Conservation (phyloP, 2,888 invertebrate species). For the Drosophila recens region DNA sequence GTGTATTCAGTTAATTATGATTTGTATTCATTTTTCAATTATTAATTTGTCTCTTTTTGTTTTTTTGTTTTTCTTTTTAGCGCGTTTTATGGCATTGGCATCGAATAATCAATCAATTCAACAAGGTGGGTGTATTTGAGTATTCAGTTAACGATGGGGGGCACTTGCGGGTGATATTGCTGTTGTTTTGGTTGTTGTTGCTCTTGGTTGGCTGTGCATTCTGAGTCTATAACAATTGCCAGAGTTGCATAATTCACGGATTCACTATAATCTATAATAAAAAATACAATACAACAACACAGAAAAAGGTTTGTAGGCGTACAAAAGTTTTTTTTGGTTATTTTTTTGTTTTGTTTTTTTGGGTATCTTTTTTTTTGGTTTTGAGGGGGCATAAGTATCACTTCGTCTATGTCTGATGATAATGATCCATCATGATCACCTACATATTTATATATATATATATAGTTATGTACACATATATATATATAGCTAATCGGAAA, state of each 20-base stretch:
- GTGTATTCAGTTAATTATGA: slow-evolving; percentile 21
- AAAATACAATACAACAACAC: slow-evolving; percentile 74
- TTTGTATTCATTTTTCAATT: slow-evolving; percentile 21
- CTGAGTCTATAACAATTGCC: slow-evolving; percentile 77
- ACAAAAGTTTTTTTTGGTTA: slow-evolving; percentile 52
- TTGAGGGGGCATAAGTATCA: slow-evolving; percentile 48
- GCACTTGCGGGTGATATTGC: slow-evolving; percentile 68
- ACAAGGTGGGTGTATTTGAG: slow-evolving; percentile 64
- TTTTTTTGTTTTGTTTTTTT: slow-evolving; percentile 20
- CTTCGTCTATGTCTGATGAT: slow-evolving; percentile 52
- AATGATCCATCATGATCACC: slow-evolving; percentile 47
- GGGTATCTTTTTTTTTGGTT: slow-evolving; percentile 14
- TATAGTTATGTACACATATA: background rate
- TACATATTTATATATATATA: slow-evolving; percentile 15
- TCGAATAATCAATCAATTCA: slow-evolving; percentile 57
- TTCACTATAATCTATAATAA: slow-evolving; percentile 79
- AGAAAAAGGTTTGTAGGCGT: slow-evolving; percentile 65
- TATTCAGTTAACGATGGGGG: slow-evolving; percentile 51
- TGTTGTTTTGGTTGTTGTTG: slow-evolving; percentile 56
- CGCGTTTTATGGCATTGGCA: slow-evolving; percentile 53
- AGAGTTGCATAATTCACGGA: slow-evolving; percentile 81
- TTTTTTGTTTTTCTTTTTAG: slow-evolving; percentile 19
- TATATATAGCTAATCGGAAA: slow-evolving; percentile 36
- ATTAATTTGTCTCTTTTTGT: background rate
- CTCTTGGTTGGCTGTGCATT: slow-evolving; percentile 69